Base-by-base conservation (phyloP, 1,140 invertebrate species). In the Drosophila parvula region DNA sequence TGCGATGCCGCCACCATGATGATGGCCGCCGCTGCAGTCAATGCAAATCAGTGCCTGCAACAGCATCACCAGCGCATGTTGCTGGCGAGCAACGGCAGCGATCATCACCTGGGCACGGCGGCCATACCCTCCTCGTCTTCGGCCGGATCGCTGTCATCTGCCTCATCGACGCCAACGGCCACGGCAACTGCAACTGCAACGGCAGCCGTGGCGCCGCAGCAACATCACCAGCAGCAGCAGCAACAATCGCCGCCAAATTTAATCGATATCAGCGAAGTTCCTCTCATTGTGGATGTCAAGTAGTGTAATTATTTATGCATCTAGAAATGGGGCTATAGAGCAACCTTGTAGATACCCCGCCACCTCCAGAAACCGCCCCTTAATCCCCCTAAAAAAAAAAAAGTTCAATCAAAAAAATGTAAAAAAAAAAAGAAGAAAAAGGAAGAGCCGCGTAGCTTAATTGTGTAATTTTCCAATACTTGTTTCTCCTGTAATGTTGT, bases 261-360 rank as follows among this genome's bases (percentile, higher is more conserved):
- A 79, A 90, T 92, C 81, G 91, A 92, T 90, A 92, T 90, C 86
- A 91, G 91, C 56, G 91, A 92, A 91, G 91, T 92, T 92, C 91
- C 91, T 91, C 90, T 91, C 69, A 90, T 91, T 91, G 91, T 92
- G 81, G 91, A 92, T 91, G 91, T 92, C 91, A 92, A 92, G 91
- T 92, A 92, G 82, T 82, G 80, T 86, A 81, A 77, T 89, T 81
- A 89, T 86, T 89, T 79, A 78, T 90, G 70, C 83, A 90, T 90
- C 77, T 57, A 78, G 80, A 58, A 86, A 83, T 58, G 58, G 75
- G 62, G 70, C 48, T 67, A 30, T 67, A 67, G 61, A 67, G 67
- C 62, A 70, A 74, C 40, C 36, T 60, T 57, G 48, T 73, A 78
- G 78, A 81, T 77, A 61, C 76, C 73, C 47, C 30, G 38, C 38